These are phyloP conservation scores for Spilogale gracilis DNA, from an alignment of 2,113 vertebrate genomes.

Conservation along the genomic window DNA sequence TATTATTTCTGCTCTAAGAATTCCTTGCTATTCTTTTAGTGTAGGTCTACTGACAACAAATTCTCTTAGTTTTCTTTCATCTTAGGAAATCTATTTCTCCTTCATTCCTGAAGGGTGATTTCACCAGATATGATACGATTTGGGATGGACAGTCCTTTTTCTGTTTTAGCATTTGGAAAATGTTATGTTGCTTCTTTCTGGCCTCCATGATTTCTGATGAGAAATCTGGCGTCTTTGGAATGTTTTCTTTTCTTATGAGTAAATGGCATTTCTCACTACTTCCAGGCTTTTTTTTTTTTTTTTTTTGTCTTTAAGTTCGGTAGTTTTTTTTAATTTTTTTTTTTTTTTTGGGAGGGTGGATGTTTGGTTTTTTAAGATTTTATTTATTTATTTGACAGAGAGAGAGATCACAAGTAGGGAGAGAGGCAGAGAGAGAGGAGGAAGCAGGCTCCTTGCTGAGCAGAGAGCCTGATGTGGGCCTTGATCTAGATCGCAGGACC, in stretches of 20 bases:
- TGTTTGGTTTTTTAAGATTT: too few species aligned
- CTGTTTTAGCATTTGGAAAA: not conserved
- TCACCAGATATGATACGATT: not conserved
- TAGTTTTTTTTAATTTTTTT: too few species aligned
- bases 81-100: not conserved
- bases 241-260: not conserved
- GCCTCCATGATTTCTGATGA: not conserved
- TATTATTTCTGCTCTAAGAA: constrained; percentile 3
- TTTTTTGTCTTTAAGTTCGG: not conserved
- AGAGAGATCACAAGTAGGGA: too few species aligned
- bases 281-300: not conserved
- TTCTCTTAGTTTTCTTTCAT: not conserved
- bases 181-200: not conserved
- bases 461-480: too few species aligned
- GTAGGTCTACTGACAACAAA: not conserved
- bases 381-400: too few species aligned
- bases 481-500: too few species aligned
- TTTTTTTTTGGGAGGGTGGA: too few species aligned
- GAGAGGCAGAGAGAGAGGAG: too few species aligned
- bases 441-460: too few species aligned
- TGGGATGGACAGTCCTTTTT: not conserved
- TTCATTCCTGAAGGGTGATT: not conserved
- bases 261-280: not conserved
- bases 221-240: not conserved
- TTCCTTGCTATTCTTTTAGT: not conserved